A percentile compares a stretch with the other conserved stretches of the same genome.
phyloP scores from a whole-genome alignment of 1,140 invertebrate genomes.

The Calephelis nemesis region DNA sequence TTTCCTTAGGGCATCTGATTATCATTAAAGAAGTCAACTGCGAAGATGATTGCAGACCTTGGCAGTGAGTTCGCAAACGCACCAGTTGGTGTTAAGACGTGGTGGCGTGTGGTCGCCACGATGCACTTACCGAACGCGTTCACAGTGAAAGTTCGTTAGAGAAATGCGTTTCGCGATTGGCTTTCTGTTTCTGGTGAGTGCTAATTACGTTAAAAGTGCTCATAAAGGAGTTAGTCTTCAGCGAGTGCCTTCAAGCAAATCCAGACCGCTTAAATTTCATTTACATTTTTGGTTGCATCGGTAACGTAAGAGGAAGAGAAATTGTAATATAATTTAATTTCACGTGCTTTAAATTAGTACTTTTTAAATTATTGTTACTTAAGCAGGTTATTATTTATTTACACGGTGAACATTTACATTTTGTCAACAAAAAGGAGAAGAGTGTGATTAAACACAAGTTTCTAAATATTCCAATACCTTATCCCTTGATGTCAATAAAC shows the following conservation, averaged over 20 bases:
- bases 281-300: constrained; percentile 16
- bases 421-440: too few species aligned
- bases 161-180: constrained; percentile 71
- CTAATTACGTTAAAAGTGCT: constrained; percentile 61
- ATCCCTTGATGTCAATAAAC: too few species aligned
- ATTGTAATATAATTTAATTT: too few species aligned
- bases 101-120: constrained; percentile 50
- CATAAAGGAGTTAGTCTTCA: constrained; percentile 33
- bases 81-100: constrained; percentile 57
- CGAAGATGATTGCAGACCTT: constrained; percentile 19
- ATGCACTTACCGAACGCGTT: constrained; percentile 50
- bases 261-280: constrained; percentile 32
- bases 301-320: too few species aligned
- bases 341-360: too few species aligned
- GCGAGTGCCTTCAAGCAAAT: constrained; percentile 7
- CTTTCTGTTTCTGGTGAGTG: constrained; percentile 77
- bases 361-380: too few species aligned
- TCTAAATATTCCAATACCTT: too few species aligned
- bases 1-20: constrained; percentile 36
- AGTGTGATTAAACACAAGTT: too few species aligned
- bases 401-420: too few species aligned
- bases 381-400: neutral
- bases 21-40: constrained; percentile 16
- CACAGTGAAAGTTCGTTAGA: constrained; percentile 74
- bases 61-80: constrained; percentile 4